phyloP scores from a whole-genome alignment of 2,797 vertebrate species.

The Pseudochromis fuscus region DNA sequence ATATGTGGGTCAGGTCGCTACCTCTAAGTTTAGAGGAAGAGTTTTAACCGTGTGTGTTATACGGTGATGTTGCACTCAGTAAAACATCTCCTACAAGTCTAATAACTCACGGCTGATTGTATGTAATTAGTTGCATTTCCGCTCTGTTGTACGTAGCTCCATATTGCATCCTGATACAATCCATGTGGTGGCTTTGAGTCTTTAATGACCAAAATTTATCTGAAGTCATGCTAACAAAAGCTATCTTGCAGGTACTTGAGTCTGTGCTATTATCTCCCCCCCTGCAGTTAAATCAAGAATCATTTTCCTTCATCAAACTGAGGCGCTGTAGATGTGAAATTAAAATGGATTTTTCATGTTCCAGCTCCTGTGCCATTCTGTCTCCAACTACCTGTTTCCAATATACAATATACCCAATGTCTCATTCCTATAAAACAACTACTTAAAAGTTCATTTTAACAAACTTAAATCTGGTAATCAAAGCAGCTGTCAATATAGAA shows the following conservation, averaged over 20 bases:
- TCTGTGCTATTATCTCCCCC: slow-evolving; percentile 13
- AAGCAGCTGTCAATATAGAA: background rate
- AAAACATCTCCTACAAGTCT: background rate
- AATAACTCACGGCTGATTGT: background rate
- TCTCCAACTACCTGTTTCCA: background rate
- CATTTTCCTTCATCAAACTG: slow-evolving; percentile 11
- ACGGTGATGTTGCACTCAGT: background rate
- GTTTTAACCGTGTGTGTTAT: background rate
- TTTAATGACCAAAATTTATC: slow-evolving; percentile 3
- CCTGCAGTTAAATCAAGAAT: slow-evolving; percentile 16
- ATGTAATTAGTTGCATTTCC: background rate
- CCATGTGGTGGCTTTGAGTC: slow-evolving; percentile 5
- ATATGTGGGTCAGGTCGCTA: background rate
- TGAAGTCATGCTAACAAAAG: slow-evolving; percentile 2
- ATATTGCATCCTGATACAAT: background rate
- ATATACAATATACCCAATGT: background rate
- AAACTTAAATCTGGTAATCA: background rate
- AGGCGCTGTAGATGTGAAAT: slow-evolving; percentile 14
- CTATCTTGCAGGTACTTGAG: background rate
- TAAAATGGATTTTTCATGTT: slow-evolving; percentile 38
- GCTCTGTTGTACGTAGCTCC: background rate
- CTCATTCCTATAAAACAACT: background rate
- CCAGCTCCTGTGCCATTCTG: background rate
- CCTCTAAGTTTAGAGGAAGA: background rate
- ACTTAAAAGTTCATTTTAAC: background rate